Evolutionary conservation across 1,140 invertebrate genomes (phyloP), one percentile per base, ranked within the genome.

Genomic region (Drosophila nannoptera): DNA sequence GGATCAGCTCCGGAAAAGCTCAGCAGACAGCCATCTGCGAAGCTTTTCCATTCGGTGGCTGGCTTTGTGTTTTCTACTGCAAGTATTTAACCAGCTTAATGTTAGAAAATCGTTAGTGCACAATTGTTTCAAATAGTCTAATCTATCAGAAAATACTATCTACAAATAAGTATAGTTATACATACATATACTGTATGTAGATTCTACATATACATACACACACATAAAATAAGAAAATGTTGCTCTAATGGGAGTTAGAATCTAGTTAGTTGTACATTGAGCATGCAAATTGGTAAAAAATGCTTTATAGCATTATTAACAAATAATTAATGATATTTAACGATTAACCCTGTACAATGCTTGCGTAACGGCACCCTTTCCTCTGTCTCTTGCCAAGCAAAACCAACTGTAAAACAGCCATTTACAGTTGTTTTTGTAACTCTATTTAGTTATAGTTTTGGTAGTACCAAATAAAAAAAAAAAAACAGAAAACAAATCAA

Each of bases 11-110:
- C 7, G 12, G 40, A 43, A 84, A 71, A 56, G 46, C 67, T 53
- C 62, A 53, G 77, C 71, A 86, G 80, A 54, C 81, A 86, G 81
- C 82, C 81, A 86, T 86, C 86, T 86, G 77, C 67, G 42, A 50
- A 48, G 49, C 36, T 75, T 76, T 76, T 46, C 32, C 4, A 11
- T 7, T 42, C 33, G 54, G 14, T 46, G 42, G 29, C 16, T 52
- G 11, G 14, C 12, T 5, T 12, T 29, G 31, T n/a, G 1, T 52
- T 66, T 60, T 45, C 2, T 60, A 59, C 46, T 46, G 4, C 46
- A 61, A 62, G 49, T 68, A 62, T 63, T 63, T 69, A 62, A 38
- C 46, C 14, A 14, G 2, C 32, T 62, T 63, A 29, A 32, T 33
- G 29, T 52, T 49, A 60, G 40, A 43, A 42, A 32, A 32, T 56